Evolutionary conservation across 37 sponge, comb jelly and placozoan species (phyloP), one percentile per base, ranked within the genome.

Genomic region (Aplysina aerophoba): DNA sequence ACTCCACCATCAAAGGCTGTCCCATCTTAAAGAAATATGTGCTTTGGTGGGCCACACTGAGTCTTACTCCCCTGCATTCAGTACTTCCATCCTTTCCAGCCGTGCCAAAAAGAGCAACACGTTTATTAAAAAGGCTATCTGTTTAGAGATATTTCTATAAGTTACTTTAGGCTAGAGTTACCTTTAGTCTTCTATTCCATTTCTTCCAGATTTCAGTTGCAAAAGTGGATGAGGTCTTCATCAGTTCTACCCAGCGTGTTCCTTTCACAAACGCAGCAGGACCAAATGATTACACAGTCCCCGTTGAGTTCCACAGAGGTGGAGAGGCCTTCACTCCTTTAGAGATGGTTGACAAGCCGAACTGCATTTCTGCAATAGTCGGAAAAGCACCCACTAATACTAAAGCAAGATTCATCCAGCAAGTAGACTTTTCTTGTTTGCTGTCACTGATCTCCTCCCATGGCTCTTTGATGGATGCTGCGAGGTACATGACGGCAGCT

Each of bases 401-500:
- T 3, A 44, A 44, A 8, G 50, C 28, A 4, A 36, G 22, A 0
- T 91, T 69, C 67, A 68, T 89, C 22, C 93, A 93, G 41, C 93
- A 93, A 44, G 90, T 93, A 15, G 67, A 64, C 3, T 93, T 93
- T 83, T 71, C 86, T 34, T 93, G 93, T 82, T 36, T 79, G 19
- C 59, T 93, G 55, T 87, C 83, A 55, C 73, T 93, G 30, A 66
- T 55, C 0, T 81, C 67, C 24, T 20, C n/a, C 15, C n/a, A 36
- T 0, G 67, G 85, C 4, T 64, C 20, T 20, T 15, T 57, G 27
- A 3, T 86, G 25, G 27, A 65, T 28, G 80, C 87, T 0, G 20
- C 31, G 20, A 69, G 66, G 39, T 87, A 63, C 63, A 73, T 93
- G 1, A n/a, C 25, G 0, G 73, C 85, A 0, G 75, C 72, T 20